These are phyloP conservation scores for Siniperca chuatsi DNA, from an alignment of 2,113 vertebrate genomes.

Conservation along the genomic window DNA sequence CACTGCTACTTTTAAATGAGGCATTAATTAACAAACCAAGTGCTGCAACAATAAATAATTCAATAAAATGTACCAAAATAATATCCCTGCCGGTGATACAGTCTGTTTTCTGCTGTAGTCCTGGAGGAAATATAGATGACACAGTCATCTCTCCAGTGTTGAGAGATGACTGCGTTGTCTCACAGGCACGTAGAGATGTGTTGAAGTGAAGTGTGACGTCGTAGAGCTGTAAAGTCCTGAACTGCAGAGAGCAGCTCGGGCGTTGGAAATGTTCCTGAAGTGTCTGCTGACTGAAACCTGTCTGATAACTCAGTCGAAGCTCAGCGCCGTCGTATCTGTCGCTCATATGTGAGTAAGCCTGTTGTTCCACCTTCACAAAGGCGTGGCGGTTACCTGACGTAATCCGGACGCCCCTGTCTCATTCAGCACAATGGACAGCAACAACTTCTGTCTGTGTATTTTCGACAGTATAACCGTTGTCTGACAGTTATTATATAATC, in stretches of 20 bases:
- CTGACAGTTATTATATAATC: background rate
- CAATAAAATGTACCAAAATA: background rate
- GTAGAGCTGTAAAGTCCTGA: conserved; percentile 45
- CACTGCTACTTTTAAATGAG: background rate
- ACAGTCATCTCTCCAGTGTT: too few relatives aligned
- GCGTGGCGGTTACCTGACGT: too few relatives aligned
- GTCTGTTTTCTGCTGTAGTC: background rate
- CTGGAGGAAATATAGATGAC: background rate
- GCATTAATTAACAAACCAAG: background rate
- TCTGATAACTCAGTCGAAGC: conserved; percentile 79
- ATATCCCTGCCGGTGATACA: background rate
- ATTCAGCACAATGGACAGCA: background rate
- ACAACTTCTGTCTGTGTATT: too few relatives aligned
- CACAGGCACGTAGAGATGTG: background rate
- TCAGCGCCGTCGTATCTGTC: conserved; percentile 76
- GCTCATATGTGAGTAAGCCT: conserved; percentile 80
- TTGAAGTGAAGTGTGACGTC: background rate
- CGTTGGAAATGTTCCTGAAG: conserved; percentile 84
- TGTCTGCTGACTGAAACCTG: conserved; percentile 79
- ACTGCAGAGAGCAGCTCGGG: conserved; percentile 74
- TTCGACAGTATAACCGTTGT: too few relatives aligned
- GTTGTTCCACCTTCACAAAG: background rate
- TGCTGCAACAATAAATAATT: background rate
- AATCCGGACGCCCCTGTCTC: background rate
- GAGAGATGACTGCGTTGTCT: background rate